Base-by-base conservation (phyloP, 2,888 invertebrate genomes). In the Lepidochrysops patricia region DNA sequence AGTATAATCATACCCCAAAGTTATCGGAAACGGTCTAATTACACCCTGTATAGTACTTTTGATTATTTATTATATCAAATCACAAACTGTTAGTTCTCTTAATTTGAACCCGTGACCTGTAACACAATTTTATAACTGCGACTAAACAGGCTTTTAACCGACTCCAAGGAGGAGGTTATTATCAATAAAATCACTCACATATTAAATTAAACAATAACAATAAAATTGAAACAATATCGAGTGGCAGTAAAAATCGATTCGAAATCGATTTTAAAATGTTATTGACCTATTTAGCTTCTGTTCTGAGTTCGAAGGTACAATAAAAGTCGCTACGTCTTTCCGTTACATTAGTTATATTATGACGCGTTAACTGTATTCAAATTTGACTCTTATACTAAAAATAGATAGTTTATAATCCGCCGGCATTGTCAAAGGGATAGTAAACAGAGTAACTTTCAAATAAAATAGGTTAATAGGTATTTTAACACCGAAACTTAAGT, bases 391-490 rank as follows among this genome's bases (percentile, higher is more conserved):
- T 15, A 29, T 13, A 2, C 4, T n/a, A 12, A 1, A 0, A 0
- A 0, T 7, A 7, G 59, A 64, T 29, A 58, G 58, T 50, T 15
- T 56, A 58, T 23, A 61, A 29, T 64, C 32, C 60, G 1, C 15
- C 27, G 50, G 9, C 9, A n/a, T 4, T 4, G 4, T 48, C 50
- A 65, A 61, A 66, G 66, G 63, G 65, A 66, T 69, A 70, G 69
- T 66, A 68, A 67, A 72, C 70, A 64, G 72, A 72, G 76, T 73
- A 75, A 82, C 84, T 85, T 82, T 84, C 81, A 78, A 83, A 83
- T 83, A 76, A 86, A 82, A 83, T 85, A 80, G 85, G 85, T 84
- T 86, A 86, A 86, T 85, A 83, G 82, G 77, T 77, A 77, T 82
- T 84, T 85, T 85, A 84, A 82, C 82, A 76, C 80, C 79, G 75